phyloP scores from a whole-genome alignment of 1,140 invertebrate species.

The Drosophila lacteicornis region DNA sequence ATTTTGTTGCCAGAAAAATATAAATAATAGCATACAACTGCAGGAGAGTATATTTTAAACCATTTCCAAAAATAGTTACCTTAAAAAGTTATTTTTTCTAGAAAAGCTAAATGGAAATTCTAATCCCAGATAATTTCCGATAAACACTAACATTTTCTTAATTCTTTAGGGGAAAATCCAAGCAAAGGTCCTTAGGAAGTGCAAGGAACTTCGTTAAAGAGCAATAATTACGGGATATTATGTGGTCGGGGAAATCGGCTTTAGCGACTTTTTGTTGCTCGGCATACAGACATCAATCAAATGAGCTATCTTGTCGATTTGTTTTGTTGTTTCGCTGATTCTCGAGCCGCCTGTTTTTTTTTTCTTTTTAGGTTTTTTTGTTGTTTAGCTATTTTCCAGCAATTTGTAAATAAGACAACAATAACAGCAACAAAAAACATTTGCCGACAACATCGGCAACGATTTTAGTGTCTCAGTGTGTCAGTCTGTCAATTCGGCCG shows the following conservation, averaged over 20 bases:
- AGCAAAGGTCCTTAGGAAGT: background rate
- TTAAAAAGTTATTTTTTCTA: no score
- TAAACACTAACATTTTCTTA: no score
- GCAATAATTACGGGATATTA: conserved; percentile 14
- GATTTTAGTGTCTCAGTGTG: conserved; percentile 82
- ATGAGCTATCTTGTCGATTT: conserved; percentile 65
- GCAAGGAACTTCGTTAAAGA: background rate
- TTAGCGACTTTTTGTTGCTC: conserved; percentile 1
- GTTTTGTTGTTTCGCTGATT: conserved; percentile 56
- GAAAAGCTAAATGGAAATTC: background rate
- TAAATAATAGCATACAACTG: no score
- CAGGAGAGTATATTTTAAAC: no score
- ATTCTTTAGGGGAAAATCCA: background rate
- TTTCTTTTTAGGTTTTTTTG: background rate
- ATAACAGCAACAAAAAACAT: conserved; percentile 51
- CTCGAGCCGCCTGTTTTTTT: conserved; percentile 6
- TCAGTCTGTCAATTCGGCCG: conserved; percentile 48
- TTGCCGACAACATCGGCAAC: conserved; percentile 58
- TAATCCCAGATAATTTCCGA: rapidly evolving
- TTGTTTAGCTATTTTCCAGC: conserved; percentile 73
- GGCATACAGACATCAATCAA: conserved; percentile 73
- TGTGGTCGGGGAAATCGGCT: conserved; percentile 12
- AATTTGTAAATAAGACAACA: conserved; percentile 79
- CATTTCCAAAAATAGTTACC: no score
- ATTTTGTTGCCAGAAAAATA: no score